Conservation (phyloP, 1,140 invertebrate species). For the Brachionus sp. region DNA sequence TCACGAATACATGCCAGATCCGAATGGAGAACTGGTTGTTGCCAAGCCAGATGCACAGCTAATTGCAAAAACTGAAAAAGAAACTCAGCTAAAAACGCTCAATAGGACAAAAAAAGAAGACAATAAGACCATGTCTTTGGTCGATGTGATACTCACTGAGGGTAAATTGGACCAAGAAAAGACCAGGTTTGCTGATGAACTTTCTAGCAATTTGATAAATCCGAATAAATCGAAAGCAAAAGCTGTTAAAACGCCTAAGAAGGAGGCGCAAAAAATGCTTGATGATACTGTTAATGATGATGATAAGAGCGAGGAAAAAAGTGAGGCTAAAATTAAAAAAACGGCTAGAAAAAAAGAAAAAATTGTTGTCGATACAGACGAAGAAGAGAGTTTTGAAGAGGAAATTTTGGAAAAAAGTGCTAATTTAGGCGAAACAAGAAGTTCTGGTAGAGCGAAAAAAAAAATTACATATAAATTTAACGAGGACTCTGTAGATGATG, state of each 20-base stretch:
- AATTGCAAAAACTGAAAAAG: conserved; percentile 26
- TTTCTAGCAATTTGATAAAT: neutral
- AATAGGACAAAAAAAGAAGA: conserved; percentile 27
- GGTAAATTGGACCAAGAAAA: conserved; percentile 8
- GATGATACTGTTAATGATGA: neutral
- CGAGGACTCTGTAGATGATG: neutral
- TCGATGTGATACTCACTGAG: neutral
- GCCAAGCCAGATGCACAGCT: conserved; percentile 18
- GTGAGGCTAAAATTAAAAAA: neutral
- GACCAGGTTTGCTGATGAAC: neutral
- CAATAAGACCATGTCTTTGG: neutral
- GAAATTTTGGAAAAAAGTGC: conserved; percentile 11
- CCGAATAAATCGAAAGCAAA: conserved; percentile 11
- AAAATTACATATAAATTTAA: conserved; percentile 8
- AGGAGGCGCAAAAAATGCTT: neutral
- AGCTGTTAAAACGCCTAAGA: conserved; percentile 3
- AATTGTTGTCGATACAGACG: neutral
- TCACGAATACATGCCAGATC: conserved; percentile 16
- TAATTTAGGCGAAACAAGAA: neutral
- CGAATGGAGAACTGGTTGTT: conserved; percentile 4
- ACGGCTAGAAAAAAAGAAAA: conserved; percentile 16
- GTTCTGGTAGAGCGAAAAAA: conserved; percentile 9
- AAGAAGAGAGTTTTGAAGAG: conserved; percentile 42
- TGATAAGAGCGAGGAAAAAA: neutral
- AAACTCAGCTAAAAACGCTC: neutral